Evolutionary conservation across 2,888 invertebrate species (phyloP), one percentile per base, ranked within the genome.

Genomic region (Digitonthophagus gazella): DNA sequence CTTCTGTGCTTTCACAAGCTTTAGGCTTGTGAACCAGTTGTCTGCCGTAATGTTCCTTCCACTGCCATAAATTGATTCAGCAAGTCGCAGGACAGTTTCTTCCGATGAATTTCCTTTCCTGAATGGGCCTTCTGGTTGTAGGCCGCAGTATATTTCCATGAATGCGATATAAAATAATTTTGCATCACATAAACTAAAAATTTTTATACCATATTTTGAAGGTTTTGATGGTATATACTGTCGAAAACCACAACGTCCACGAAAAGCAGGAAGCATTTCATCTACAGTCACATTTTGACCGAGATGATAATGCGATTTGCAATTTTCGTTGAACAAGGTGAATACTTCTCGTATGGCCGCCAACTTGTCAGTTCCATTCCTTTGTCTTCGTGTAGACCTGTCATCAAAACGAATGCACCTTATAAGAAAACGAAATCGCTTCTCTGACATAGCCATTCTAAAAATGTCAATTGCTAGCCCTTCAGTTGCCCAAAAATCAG

Each of bases 151-250:
- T 16, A 63, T 16, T 19, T 16, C 20, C 16, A 63, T 63, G 14
- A 63, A 22, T 22, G 4, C 22, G 22, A 22, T 6, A 22, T 22
- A 22, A 22, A 22, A 22, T 6, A 22, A 22, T 22, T 22, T 22
- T 58, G 19, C 55, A 6, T 66, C 14, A 61, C 55, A 65, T 1
- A 15, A 44, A 2, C n/a, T 44, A 56, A 44, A 22, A 28, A 28
- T 74, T 74, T 79, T 77, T 6, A 78, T 73, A 1, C 77, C 76
- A 71, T 78, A 78, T 71, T 77, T 78, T 64, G 72, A 74, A 22
- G 78, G 77, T 72, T 78, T 78, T n/a, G 74, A 74, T 11, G 78
- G 76, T 54, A 79, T 79, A 68, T 78, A 80, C 69, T 78, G 75
- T 19, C 74, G 65, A 72, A 78, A 76, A 15, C 64, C 57, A 65